These are phyloP conservation scores for Plebejus melissa DNA, from an alignment of 2,888 invertebrate species.

Conservation along the genomic window DNA sequence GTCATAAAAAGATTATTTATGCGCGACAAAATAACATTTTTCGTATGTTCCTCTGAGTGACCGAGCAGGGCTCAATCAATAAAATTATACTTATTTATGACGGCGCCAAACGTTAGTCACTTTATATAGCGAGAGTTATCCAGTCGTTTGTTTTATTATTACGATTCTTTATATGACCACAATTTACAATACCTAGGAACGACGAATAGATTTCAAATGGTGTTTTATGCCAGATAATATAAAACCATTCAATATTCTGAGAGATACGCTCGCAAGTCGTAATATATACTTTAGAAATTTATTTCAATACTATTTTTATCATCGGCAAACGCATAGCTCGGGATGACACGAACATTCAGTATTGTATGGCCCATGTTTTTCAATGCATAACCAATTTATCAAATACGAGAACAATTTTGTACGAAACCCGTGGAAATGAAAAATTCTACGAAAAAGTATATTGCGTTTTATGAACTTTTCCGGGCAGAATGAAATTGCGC, in stretches of 20 bases:
- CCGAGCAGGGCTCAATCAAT: conserved; percentile 60
- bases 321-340: not conserved
- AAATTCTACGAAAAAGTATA: conserved; percentile 8
- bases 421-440: not conserved
- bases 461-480: not conserved
- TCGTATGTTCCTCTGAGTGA: conserved; percentile 73
- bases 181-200: conserved; percentile 23
- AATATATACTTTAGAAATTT: not conserved
- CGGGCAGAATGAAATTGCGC: not conserved
- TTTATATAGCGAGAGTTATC: conserved; percentile 12
- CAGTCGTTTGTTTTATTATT: conserved; percentile 18
- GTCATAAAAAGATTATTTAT: conserved; percentile 80
- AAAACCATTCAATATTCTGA: not conserved
- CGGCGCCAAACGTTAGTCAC: conserved; percentile 57
- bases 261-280: not conserved
- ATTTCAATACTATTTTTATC: not conserved
- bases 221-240: not conserved
- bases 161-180: conserved; percentile 9
- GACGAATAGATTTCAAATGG: not conserved
- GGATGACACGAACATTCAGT: not conserved
- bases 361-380: not conserved
- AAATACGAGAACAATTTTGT: not conserved
- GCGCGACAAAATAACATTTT: conserved; percentile 76
- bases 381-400: not conserved
- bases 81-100: conserved; percentile 71